Percentiles rank a stretch among this genome's conserved stretches.
Evolutionary conservation across 2,797 vertebrate genomes (phyloP).

Genomic region (Mastacembelus armatus): DNA sequence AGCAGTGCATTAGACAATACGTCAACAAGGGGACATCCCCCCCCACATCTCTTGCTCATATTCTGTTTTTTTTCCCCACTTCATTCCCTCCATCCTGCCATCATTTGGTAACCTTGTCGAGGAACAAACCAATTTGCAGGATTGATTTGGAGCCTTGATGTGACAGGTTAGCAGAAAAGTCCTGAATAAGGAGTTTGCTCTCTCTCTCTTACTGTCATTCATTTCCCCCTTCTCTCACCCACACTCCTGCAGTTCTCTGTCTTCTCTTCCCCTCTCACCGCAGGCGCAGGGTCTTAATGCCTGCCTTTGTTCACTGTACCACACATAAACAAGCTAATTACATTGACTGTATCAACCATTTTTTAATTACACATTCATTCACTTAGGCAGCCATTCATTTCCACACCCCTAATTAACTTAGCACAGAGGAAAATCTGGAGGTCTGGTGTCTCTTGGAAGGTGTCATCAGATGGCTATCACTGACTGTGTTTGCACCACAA

Average conservation of each 20-base stretch:
- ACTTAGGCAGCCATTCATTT: conserved; percentile 64
- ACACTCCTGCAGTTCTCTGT: conserved; percentile 24
- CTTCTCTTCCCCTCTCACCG: conserved; percentile 16
- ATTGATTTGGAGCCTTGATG: conserved; percentile 87
- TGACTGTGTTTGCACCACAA: conserved; percentile 46
- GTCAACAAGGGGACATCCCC: conserved; percentile 65
- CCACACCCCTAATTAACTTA: conserved; percentile 59
- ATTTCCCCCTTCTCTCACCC: conserved; percentile 17
- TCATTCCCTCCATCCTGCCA: conserved; percentile 59
- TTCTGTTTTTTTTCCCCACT: conserved; percentile 58
- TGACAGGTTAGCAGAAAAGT: conserved; percentile 81
- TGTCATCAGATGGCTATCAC: conserved; percentile 64
- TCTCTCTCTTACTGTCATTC: conserved; percentile 41
- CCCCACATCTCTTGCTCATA: conserved; percentile 23
- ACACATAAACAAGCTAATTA: conserved; percentile 76
- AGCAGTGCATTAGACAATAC: conserved; percentile 55
- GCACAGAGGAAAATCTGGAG: conserved; percentile 43
- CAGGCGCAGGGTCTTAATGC: conserved; percentile 20
- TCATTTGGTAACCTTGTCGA: conserved; percentile 86
- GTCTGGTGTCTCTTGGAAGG: conserved; percentile 48
- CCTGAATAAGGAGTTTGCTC: conserved; percentile 84
- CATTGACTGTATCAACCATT: conserved; percentile 61
- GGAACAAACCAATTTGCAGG: conserved; percentile 87
- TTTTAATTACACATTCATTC: conserved; percentile 74
- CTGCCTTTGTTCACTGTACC: conserved; percentile 49